Percentiles rank a stretch among this genome's conserved stretches.
phyloP scores from a whole-genome alignment of 23 tunicate species.

The Trididemnum nubilum region DNA sequence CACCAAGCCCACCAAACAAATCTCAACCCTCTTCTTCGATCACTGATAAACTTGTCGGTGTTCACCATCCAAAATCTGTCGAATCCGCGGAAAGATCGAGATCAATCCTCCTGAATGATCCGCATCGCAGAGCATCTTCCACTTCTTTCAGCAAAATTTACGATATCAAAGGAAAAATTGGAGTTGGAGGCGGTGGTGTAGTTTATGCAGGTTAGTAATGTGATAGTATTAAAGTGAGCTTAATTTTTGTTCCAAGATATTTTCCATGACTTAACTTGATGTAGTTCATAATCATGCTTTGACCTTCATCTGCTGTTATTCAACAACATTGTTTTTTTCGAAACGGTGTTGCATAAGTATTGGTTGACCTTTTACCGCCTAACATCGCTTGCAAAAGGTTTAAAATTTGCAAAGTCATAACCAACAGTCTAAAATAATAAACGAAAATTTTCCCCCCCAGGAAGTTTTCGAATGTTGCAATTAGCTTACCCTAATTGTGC shows the following conservation, averaged over 20 bases:
- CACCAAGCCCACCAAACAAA: neutral
- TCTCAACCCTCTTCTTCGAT: neutral
- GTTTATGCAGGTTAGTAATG: conserved; percentile 95
- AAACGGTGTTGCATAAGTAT: too few relatives aligned
- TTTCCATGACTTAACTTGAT: conserved; percentile 3
- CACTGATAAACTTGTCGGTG: neutral
- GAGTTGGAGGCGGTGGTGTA: conserved; percentile 98
- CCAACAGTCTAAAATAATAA: too few relatives aligned
- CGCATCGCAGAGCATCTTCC: conserved; percentile 5
- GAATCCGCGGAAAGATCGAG: neutral
- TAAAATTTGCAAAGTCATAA: too few relatives aligned
- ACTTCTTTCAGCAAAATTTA: conserved; percentile 68
- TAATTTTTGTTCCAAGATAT: neutral
- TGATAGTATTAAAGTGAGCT: too few relatives aligned
- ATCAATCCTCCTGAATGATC: neutral
- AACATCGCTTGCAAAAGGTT: too few relatives aligned
- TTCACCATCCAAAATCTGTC: neutral
- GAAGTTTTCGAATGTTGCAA: too few relatives aligned
- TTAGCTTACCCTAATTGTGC: too few relatives aligned
- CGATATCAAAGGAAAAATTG: conserved; percentile 90
- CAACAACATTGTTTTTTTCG: too few relatives aligned
- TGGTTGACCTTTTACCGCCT: too few relatives aligned
- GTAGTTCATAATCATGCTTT: too few relatives aligned
- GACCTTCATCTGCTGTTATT: too few relatives aligned
- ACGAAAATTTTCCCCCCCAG: too few relatives aligned